Base-by-base conservation (phyloP, 2,888 invertebrate genomes). In the Yponomeuta cagnagella region DNA sequence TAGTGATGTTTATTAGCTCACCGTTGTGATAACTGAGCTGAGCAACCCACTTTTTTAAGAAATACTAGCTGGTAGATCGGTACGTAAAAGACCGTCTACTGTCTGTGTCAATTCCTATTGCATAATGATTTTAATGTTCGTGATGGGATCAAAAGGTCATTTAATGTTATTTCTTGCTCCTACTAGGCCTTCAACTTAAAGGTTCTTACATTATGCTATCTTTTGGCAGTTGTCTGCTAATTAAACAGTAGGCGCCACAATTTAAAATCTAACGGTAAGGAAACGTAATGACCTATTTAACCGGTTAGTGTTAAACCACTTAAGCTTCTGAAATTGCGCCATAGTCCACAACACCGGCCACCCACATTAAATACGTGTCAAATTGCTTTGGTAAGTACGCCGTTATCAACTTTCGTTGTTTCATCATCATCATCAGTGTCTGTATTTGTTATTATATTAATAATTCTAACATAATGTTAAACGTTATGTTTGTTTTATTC, bases 401-500 rank as follows among this genome's bases (percentile, higher is more conserved):
- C 83, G 85, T 88, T 89, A 91, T 90, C 89, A 88, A 86, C 88
- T 89, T 89, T 90, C 86, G 77, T 91, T 90, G 86, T 90, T 87
- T 90, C 88, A 90, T 84, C 83, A 76, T 76, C 76, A 77, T 78
- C 83, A 80, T 82, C 80, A 77, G 75, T 79, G 79, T 81, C 81
- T 84, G 85, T 87, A 85, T 84, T 78, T 81, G 76, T 82, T 83
- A 85, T 87, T 87, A 67, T 33, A 84, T 83, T 81, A 82, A 80
- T 77, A 77, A 77, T 77, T 79, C 80, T 78, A 82, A 78, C 77
- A 79, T 77, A 23, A 82, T 84, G 86, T 80, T 84, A 82, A 80
- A 86, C 84, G 85, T 88, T 87, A 85, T 82, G 84, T 87, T 85
- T 88, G 52, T 88, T 77, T 85, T 80, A 68, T 67, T 67, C 37